Percentiles rank a stretch among this genome's conserved stretches.
Conservation (phyloP, 2,888 invertebrate species). For the Perizoma affinitatum region DNA sequence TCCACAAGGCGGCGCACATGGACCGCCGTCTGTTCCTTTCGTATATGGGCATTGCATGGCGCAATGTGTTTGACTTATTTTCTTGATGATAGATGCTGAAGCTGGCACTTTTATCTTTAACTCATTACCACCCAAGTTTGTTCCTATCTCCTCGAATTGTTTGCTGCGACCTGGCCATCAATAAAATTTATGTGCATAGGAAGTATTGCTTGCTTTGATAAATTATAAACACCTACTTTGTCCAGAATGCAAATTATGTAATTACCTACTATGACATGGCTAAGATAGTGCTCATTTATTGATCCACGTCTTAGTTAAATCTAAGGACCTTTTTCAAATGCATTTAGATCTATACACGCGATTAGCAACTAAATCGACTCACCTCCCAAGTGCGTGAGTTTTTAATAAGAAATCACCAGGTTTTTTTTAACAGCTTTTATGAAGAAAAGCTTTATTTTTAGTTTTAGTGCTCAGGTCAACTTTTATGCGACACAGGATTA, state of each 20-base stretch:
- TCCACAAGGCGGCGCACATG: conserved; percentile 69
- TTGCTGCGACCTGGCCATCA: conserved; percentile 78
- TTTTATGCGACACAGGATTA: too few relatives aligned
- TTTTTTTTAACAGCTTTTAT: too few relatives aligned
- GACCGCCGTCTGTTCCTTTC: conserved; percentile 52
- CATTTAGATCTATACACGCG: too few relatives aligned
- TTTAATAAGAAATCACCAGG: too few relatives aligned
- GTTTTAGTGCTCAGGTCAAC: too few relatives aligned
- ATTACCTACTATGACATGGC: not conserved
- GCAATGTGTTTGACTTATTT: conserved; percentile 76
- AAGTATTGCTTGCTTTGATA: conserved; percentile 33
- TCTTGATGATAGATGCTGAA: conserved; percentile 69
- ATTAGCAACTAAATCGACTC: too few relatives aligned
- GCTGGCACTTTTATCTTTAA: conserved; percentile 78
- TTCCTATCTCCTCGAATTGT: conserved; percentile 77
- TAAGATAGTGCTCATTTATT: not conserved
- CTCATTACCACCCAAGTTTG: conserved; percentile 72
- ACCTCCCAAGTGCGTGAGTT: too few relatives aligned
- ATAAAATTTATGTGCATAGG: conserved; percentile 65
- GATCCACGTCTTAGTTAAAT: too few relatives aligned
- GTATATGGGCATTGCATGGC: conserved; percentile 67
- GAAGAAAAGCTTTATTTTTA: too few relatives aligned
- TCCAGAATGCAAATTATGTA: conserved; percentile 24
- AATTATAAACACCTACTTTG: conserved; percentile 11
- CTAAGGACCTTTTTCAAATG: too few relatives aligned